A percentile compares a stretch with the other conserved stretches of the same genome.
These are phyloP conservation scores for Leptopilina syphax DNA, from an alignment of 2,888 invertebrate genomes.

Conservation along the genomic window DNA sequence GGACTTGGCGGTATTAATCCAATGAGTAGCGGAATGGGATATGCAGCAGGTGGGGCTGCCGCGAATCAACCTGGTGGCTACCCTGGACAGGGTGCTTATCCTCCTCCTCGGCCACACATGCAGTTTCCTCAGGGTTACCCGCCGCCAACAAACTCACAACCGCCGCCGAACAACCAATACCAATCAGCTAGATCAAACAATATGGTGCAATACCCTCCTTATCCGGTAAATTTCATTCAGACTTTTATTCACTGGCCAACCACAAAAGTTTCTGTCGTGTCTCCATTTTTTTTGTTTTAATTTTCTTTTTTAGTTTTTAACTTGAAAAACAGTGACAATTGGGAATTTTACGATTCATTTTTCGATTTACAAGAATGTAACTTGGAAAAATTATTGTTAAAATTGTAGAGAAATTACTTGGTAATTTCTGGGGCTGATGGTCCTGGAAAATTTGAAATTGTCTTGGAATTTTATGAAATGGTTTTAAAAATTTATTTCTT, in stretches of 20 bases:
- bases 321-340: no score
- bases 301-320: background rate
- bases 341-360: no score
- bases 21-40: conserved; percentile 73
- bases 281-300: conserved; percentile 47
- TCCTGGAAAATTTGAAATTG: no score
- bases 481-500: no score
- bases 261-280: no score
- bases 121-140: conserved; percentile 76
- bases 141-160: conserved; percentile 72
- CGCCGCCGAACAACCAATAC: conserved; percentile 74
- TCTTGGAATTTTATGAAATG: no score
- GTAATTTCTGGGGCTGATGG: no score
- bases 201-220: conserved; percentile 74
- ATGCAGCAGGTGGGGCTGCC: conserved; percentile 70
- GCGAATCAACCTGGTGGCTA: conserved; percentile 79
- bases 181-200: conserved; percentile 74
- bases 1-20: conserved; percentile 71
- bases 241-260: background rate
- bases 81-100: conserved; percentile 74
- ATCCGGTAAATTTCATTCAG: conserved; percentile 64
- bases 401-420: no score
- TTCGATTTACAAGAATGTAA: no score
- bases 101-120: conserved; percentile 77
- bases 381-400: no score